Base-by-base conservation (phyloP, 2,888 invertebrate genomes). In the Orchestes rusci region DNA sequence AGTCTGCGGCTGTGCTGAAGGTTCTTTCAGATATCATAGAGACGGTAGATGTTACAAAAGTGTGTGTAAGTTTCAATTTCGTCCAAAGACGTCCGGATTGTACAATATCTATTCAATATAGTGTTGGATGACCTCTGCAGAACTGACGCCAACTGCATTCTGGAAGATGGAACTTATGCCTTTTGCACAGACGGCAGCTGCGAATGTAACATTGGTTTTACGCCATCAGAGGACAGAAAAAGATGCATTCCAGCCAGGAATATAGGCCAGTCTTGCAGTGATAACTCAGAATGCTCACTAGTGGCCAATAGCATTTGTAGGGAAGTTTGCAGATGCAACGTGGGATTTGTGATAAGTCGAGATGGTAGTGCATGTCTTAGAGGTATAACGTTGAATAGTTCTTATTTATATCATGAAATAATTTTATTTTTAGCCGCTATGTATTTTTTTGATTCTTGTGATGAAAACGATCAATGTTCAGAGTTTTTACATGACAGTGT, bases 351-450 rank as follows among this genome's bases (percentile, higher is more conserved):
- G 2, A 41, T 61, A 23, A 62, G 62, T 7, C 52, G 56, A 15
- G 55, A 66, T 43, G 53, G 53, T 13, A 56, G 46, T 18, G 47
- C 31, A 12, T 68, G 68, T 49, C 50, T 67, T 39, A 59, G 56
- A 60, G 65, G 68, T 66, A 38, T n/a, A n/a, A n/a, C n/a, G n/a
- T n/a, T n/a, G n/a, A n/a, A 23, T 23, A 7, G 10, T 10, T 23
- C 10, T 23, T 23, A 23, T 10, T 23, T 23, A 23, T n/a, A n/a
- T n/a, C n/a, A n/a, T n/a, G n/a, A n/a, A n/a, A n/a, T n/a, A n/a
- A n/a, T n/a, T n/a, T n/a, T n/a, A n/a, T n/a, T n/a, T n/a, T 51
- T 48, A 67, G 67, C 61, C 35, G 67, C 65, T 1, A 60, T 58
- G 19, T 44, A 53, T 16, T 60, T 67, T 41, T 59, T 54, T 3